Evolutionary conservation across 2,113 vertebrate genomes (phyloP), one percentile per base, ranked within the genome.

Genomic region (Anolis carolinensis): DNA sequence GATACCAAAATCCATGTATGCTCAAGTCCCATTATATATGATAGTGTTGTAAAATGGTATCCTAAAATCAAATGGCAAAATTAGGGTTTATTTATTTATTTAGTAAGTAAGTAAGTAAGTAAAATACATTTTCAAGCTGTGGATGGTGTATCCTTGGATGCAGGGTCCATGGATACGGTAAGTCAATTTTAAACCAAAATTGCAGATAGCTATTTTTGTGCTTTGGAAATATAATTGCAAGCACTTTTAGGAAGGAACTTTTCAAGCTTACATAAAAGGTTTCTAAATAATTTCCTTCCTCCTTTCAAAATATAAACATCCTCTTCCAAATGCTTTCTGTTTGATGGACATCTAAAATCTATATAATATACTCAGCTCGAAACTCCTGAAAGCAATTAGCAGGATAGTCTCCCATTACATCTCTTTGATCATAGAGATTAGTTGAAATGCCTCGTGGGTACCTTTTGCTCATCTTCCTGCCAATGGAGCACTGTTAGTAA

Each of bases 261-360:
- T 68, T 30, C 65, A 68, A 68, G 65, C 27, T 68, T 68, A 27
- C 65, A 27, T 25, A 87, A 88, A 85, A 89, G 78, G 48, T 74
- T 70, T 93, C 52, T 87, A 87, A 89, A 86, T 59, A 0, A 81
- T 87, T 91, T 90, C 18, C 80, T 89, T 91, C 89, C 81, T 91
- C 88, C 48, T 62, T 77, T 62, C 30, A 50, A 71, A n/a, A 39
- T 79, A 21, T 27, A 75, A 84, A 81, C 92, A 84, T 86, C 52
- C 36, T 85, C 86, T 76, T 90, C 72, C 59, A 92, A 92, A 89
- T 84, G 21, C 27, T 71, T 2, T 85, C 36, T 75, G 39, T 89
- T 89, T 0, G 0, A 81, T 91, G 87, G 75, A 75, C 70, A 55
- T 79, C 76, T 88, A 79, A 79, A 79, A 84, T 65, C 62, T 85